Conservation (phyloP, 2,113 vertebrate species). For the Xenopus borealis region DNA sequence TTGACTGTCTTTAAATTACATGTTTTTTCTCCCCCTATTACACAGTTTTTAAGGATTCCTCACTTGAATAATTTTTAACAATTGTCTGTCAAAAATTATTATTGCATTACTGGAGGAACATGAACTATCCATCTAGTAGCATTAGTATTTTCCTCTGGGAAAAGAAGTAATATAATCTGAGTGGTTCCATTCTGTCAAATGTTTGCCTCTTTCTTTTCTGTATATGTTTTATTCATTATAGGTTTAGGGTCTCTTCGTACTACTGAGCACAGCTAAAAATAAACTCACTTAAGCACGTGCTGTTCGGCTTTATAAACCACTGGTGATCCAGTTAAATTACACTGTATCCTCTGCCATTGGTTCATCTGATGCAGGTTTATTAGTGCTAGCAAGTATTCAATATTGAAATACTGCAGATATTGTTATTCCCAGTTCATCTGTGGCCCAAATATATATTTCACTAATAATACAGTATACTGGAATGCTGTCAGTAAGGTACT, state of each 20-base stretch:
- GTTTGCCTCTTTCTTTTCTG: neutral
- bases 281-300: no score
- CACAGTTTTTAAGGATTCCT: neutral
- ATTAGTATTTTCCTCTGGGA: slow-evolving; percentile 15
- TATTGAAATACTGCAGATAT: no score
- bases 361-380: neutral
- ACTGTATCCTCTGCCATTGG: neutral
- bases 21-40: neutral
- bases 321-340: neutral
- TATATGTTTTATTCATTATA: slow-evolving; percentile 19
- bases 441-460: no score
- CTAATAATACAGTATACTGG: no score
- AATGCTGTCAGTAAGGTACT: no score
- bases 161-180: slow-evolving; percentile 1
- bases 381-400: no score
- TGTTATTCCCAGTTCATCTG: no score
- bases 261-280: neutral
- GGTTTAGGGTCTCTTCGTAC: neutral
- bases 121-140: slow-evolving; percentile 11
- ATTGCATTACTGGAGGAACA: neutral
- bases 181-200: slow-evolving; percentile 30
- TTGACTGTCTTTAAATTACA: neutral
- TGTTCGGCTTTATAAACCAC: neutral
- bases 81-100: slow-evolving; percentile 19
- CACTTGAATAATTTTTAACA: slow-evolving; percentile 11